A percentile compares a stretch with the other conserved stretches of the same genome.
Conservation (phyloP, 2,797 vertebrate genomes). For the Taenioides sp. region DNA sequence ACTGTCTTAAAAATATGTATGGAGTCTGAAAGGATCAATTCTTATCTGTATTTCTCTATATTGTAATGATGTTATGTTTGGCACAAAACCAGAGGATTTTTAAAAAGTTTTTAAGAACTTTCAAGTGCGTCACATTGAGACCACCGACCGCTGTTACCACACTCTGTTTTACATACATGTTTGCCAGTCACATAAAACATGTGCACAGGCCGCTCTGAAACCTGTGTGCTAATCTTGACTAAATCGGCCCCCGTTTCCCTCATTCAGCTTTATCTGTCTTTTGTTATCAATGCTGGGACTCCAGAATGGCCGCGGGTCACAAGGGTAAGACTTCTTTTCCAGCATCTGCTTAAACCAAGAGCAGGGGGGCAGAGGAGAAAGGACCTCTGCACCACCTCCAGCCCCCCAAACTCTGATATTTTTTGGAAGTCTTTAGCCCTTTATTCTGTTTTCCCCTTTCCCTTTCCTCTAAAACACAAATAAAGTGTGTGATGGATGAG, state of each 20-base stretch:
- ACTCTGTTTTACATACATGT: conserved; percentile 32
- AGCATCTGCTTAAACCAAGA: conserved; percentile 60
- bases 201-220: conserved; percentile 49
- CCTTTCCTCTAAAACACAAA: conserved; percentile 79
- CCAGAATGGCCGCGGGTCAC: conserved; percentile 62
- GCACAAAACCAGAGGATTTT: not conserved
- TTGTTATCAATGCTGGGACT: conserved; percentile 67
- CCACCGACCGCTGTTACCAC: conserved; percentile 20
- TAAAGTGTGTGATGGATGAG: conserved; percentile 82
- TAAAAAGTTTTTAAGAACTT: not conserved
- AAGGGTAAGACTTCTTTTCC: conserved; percentile 72
- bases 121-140: conserved; percentile 15
- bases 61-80: not conserved
- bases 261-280: conserved; percentile 74
- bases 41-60: not conserved
- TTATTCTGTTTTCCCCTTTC: conserved; percentile 61
- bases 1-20: not conserved
- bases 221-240: conserved; percentile 64
- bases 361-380: conserved; percentile 44
- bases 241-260: conserved; percentile 44
- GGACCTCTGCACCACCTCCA: conserved; percentile 51
- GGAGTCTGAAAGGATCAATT: not conserved
- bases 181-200: conserved; percentile 39
- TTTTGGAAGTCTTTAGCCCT: conserved; percentile 72
- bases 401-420: conserved; percentile 71